Percentiles rank a stretch among this genome's conserved stretches.
Evolutionary conservation across 2,113 vertebrate species (phyloP).

Genomic region (Centropus bengalensis): DNA sequence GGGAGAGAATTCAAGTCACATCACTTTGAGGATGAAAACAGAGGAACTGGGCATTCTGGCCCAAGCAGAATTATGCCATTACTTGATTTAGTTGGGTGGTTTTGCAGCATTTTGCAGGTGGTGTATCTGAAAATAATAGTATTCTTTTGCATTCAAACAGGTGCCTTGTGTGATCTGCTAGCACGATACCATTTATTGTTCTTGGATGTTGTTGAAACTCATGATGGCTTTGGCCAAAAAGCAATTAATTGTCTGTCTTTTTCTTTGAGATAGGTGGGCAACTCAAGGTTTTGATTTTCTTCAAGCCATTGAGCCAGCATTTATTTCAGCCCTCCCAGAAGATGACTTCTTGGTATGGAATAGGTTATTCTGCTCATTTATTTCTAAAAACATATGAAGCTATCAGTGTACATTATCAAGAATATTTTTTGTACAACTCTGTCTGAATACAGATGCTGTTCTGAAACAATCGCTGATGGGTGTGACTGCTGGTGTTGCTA

Average conservation of each 20-base stretch:
- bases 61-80: neutral
- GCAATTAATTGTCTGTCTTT: neutral
- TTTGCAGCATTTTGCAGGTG: neutral
- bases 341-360: conserved; percentile 95
- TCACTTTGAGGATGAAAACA: neutral
- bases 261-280: conserved; percentile 86
- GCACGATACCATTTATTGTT: neutral
- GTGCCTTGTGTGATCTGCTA: neutral
- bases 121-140: neutral
- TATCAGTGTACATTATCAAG: neutral
- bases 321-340: conserved; percentile 96
- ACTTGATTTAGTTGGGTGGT: neutral
- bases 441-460: neutral
- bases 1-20: neutral
- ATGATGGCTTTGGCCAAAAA: neutral
- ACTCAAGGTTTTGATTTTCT: conserved; percentile 99
- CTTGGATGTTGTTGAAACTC: neutral
- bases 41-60: neutral
- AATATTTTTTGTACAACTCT: neutral
- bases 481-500: neutral
- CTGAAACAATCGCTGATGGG: neutral
- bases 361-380: neutral
- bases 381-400: neutral
- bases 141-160: neutral
- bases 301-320: conserved; percentile 96